Conservation (phyloP, 2,113 vertebrate genomes). For the Cardinalis cardinalis region DNA sequence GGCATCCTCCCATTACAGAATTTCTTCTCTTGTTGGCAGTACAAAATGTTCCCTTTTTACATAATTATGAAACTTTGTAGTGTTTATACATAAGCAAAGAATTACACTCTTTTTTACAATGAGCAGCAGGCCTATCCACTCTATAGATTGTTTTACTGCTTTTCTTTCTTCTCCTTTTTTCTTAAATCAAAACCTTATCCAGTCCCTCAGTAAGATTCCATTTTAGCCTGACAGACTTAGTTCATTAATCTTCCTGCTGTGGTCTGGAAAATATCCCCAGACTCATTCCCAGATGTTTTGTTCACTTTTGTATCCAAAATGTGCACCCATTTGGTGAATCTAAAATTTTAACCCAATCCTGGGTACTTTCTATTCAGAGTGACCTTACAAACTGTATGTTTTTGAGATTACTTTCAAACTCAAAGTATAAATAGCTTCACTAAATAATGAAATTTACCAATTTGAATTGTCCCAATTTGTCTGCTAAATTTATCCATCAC, state of each 20-base stretch:
- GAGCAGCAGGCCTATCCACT: conserved; percentile 39
- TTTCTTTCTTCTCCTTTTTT: conserved; percentile 12
- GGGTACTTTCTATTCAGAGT: neutral
- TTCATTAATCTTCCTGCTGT: conserved; percentile 53
- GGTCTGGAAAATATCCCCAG: conserved; percentile 47
- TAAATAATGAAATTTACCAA: neutral
- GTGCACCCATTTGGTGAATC: conserved; percentile 4
- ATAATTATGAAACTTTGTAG: conserved; percentile 45
- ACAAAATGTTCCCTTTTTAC: conserved; percentile 58
- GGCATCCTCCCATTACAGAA: conserved; percentile 33
- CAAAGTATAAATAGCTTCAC: neutral
- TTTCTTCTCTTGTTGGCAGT: conserved; percentile 44
- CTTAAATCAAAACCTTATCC: conserved; percentile 58
- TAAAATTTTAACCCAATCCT: conserved; percentile 42
- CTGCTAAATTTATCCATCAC: neutral
- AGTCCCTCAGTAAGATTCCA: conserved; percentile 3
- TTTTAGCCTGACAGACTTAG: conserved; percentile 23
- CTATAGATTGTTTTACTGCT: conserved; percentile 48
- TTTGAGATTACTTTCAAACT: neutral
- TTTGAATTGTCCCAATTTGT: neutral
- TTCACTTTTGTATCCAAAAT: conserved; percentile 48
- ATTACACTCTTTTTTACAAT: conserved; percentile 54
- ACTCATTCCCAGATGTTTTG: conserved; percentile 48
- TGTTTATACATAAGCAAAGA: conserved; percentile 55
- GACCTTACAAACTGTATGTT: neutral